Base-by-base conservation (phyloP, 2,797 vertebrate species). In the Danio aesculapii region DNA sequence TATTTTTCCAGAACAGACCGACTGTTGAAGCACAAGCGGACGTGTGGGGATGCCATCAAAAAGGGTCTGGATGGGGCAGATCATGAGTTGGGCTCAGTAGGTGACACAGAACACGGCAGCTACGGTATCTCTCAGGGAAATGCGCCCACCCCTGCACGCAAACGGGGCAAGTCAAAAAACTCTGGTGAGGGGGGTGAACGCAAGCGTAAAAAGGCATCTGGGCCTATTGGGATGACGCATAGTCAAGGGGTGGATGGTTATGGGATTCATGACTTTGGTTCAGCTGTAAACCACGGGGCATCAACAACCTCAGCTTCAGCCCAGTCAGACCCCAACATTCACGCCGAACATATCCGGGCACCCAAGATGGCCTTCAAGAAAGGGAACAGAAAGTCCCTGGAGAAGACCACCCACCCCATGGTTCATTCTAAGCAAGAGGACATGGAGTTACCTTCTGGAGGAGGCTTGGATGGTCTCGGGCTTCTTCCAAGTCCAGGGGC, bases 1-100 rank as follows among this genome's bases (percentile, higher is more conserved):
- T 98, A 96, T 96, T 99, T 99, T 94, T 99, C 98, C 21, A 95
- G 98, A 91, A 99, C 98, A 58, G 98, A 99, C 91, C 94, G 97
- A 92, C 94, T 99, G 91, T 94, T 99, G 90, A 99, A 99, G 95
- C 98, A 99, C 97, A 97, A 98, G 91, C 95, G 98, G 92, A 99
- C 97, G 1, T 99, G 98, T 86, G 97, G 97, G 84, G 98, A 99
- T 91, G 95, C 94, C 93, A 93, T 96, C 89, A 96, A 94, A 89
- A 98, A 96, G 93, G 95, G 94, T 82, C 91, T 95, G 88, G 96
- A 98, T 84, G 94, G 96, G 0, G 94, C 93, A 62, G 94, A 96
- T 82, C 94, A 97, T 58, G 95, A 95, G 81, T 90, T 94, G 88
- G 94, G 87, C 83, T 93, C 50, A 7, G 80, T 90, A 85, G 92